A percentile compares a stretch with the other conserved stretches of the same genome.
Evolutionary conservation across 2,113 vertebrate species (phyloP).

Genomic region (Tautogolabrus adspersus): DNA sequence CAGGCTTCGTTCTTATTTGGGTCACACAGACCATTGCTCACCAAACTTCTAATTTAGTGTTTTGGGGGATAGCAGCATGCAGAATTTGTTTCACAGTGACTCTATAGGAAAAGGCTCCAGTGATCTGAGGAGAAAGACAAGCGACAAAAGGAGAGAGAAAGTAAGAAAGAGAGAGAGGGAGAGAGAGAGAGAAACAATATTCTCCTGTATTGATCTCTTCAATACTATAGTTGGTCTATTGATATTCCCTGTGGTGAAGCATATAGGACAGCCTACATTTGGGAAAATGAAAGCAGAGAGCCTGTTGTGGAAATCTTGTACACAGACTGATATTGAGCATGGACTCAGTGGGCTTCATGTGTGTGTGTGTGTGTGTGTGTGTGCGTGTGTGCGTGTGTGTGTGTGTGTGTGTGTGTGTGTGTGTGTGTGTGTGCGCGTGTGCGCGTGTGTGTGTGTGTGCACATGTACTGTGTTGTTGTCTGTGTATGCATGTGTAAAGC

Average conservation of each 20-base stretch:
- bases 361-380: conserved; percentile 11
- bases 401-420: not conserved
- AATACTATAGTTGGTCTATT: conserved; percentile 74
- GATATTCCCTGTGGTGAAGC: conserved; percentile 75
- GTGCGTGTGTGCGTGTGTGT: not conserved
- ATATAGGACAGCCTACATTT: conserved; percentile 66
- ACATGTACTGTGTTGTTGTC: not conserved
- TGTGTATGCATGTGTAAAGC: not conserved
- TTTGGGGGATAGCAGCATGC: conserved; percentile 37
- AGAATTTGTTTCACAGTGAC: conserved; percentile 66
- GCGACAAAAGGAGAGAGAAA: conserved; percentile 15
- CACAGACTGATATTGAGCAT: conserved; percentile 64
- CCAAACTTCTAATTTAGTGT: conserved; percentile 57
- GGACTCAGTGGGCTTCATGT: conserved; percentile 46
- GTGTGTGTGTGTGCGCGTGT: conserved; percentile 16
- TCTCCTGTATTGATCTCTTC: conserved; percentile 77
- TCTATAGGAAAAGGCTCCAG: conserved; percentile 49
- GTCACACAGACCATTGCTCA: conserved; percentile 61
- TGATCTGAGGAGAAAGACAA: conserved; percentile 50
- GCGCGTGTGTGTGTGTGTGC: not conserved
- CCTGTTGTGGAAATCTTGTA: conserved; percentile 54
- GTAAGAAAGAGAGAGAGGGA: conserved; percentile 1
- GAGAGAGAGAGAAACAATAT: conserved; percentile 64
- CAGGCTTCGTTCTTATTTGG: conserved; percentile 60
- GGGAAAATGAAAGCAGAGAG: conserved; percentile 71